Conservation (phyloP, 2,888 invertebrate species). For the Stenichneumon culpator region DNA sequence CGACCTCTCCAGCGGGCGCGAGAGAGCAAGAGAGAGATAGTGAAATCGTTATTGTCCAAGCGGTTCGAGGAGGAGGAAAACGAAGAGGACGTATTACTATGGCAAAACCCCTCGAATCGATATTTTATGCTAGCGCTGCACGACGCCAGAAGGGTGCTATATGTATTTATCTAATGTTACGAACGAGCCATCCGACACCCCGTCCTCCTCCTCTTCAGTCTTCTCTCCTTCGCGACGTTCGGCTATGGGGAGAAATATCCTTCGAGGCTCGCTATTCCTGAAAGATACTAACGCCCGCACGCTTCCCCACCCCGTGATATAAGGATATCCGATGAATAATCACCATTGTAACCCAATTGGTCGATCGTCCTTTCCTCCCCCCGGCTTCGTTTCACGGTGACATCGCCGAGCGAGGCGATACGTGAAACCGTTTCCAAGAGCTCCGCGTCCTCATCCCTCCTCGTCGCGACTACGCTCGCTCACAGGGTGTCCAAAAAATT, state of each 20-base stretch:
- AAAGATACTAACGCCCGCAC: constrained; percentile 40
- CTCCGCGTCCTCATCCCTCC: not conserved
- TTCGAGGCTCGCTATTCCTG: constrained; percentile 12
- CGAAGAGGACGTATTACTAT: constrained; percentile 43
- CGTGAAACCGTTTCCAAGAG: constrained; percentile 27
- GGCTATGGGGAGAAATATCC: constrained; percentile 40
- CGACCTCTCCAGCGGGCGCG: constrained; percentile 5
- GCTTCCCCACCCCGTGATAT: constrained; percentile 27
- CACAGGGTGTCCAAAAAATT: not conserved
- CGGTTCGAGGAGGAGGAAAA: constrained; percentile 16
- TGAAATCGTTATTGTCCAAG: constrained; percentile 64
- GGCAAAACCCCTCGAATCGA: constrained; percentile 61
- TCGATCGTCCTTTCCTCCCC: constrained; percentile 29
- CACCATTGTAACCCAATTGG: constrained; percentile 45
- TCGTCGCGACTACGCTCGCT: not conserved
- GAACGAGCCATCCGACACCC: constrained; percentile 65
- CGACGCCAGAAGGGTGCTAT: constrained; percentile 46
- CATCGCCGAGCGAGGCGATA: constrained; percentile 5
- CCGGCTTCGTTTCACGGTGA: constrained; percentile 27
- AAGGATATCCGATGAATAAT: constrained; percentile 58
- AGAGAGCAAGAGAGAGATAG: constrained; percentile 10
- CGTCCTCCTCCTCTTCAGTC: constrained; percentile 5
- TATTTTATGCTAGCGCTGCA: constrained; percentile 65
- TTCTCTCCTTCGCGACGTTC: constrained; percentile 1
- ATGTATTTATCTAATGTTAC: constrained; percentile 66